These are phyloP conservation scores for Metacarcinus magister DNA, from an alignment of 2,888 invertebrate species.

Conservation along the genomic window DNA sequence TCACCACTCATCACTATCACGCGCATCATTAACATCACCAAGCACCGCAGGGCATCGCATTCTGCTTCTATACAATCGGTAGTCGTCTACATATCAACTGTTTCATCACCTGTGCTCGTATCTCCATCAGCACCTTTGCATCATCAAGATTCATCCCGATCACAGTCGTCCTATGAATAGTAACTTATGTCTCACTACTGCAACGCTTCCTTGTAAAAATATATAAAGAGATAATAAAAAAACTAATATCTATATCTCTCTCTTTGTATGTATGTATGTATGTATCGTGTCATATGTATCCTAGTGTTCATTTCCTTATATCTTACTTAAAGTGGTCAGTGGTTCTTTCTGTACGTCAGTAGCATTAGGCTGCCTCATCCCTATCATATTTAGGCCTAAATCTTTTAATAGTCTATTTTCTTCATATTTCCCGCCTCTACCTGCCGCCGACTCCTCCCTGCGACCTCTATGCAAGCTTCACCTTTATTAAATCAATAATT, in stretches of 20 bases:
- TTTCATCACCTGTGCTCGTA: neutral
- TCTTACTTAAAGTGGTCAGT: neutral
- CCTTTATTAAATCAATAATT: constrained; percentile 76
- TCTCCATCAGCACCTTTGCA: neutral
- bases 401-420: neutral
- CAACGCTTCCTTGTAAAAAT: neutral
- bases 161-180: neutral
- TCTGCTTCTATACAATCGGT: neutral
- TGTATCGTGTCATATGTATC: neutral
- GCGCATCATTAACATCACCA: constrained; percentile 38
- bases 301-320: neutral
- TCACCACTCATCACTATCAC: constrained; percentile 52
- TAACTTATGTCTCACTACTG: neutral
- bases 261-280: neutral
- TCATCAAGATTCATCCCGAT: neutral
- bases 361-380: neutral
- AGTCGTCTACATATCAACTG: neutral
- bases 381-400: neutral
- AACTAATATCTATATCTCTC: neutral
- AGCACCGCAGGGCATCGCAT: neutral
- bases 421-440: neutral
- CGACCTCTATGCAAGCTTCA: constrained; percentile 40
- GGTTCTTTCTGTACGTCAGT: neutral
- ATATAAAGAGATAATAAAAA: neutral
- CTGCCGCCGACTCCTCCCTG: neutral